phyloP scores from a whole-genome alignment of 2,113 vertebrate species.

The Trichechus manatus region DNA sequence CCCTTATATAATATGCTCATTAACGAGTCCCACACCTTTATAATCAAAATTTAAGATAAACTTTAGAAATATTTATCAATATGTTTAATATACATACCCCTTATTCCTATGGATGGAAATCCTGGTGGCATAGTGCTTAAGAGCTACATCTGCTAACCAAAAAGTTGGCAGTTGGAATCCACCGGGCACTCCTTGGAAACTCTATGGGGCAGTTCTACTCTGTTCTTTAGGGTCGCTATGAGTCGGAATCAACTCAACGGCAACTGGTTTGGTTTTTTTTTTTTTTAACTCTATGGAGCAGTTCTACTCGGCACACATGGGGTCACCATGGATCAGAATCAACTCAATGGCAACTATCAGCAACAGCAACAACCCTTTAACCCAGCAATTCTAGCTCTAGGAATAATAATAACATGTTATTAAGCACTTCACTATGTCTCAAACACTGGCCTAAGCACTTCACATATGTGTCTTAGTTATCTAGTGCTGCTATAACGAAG shows the following conservation, averaged over 20 bases:
- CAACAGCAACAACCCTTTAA: neutral
- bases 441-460: neutral
- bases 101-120: neutral
- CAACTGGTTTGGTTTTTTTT: neutral
- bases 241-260: neutral
- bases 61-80: neutral
- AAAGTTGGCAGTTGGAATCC: neutral
- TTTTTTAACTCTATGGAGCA: neutral
- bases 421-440: neutral
- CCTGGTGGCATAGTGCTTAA: too few relatives aligned
- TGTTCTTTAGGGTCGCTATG: neutral
- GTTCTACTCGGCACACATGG: neutral
- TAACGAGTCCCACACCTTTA: neutral
- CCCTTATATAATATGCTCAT: neutral
- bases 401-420: neutral
- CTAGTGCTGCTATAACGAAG: too few relatives aligned
- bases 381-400: neutral
- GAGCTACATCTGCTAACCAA: too few relatives aligned
- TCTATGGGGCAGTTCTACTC: neutral
- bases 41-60: constrained; percentile 20
- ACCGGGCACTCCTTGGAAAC: neutral
- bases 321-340: neutral
- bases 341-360: neutral
- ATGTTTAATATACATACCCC: neutral
- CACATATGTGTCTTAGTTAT: neutral